A percentile compares a stretch with the other conserved stretches of the same genome.
Evolutionary conservation across 2,888 invertebrate genomes (phyloP).

Genomic region (Drosophila meridiana): DNA sequence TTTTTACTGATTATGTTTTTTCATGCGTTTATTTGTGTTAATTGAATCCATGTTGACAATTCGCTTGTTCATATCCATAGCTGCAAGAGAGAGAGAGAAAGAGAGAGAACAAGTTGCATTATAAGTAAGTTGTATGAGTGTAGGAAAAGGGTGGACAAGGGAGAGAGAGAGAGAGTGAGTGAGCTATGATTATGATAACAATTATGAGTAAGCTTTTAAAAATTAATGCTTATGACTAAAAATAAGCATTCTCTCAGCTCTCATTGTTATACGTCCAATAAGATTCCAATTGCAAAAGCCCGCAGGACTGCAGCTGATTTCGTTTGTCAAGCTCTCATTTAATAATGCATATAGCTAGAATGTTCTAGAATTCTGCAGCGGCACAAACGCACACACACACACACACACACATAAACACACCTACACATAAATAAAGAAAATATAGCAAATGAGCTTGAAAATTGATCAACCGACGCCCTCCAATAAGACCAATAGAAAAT

Average conservation of each 20-base stretch:
- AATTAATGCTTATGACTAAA: slow-evolving; percentile 8
- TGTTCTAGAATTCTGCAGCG: slow-evolving; percentile 40
- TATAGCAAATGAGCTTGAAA: slow-evolving; percentile 34
- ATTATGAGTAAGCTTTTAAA: slow-evolving; percentile 34
- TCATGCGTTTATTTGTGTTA: slow-evolving; percentile 38
- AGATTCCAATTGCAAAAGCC: slow-evolving; percentile 42
- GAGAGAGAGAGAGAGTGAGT: slow-evolving; percentile 2
- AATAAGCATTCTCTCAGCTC: slow-evolving; percentile 4
- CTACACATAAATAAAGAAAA: slow-evolving; percentile 9
- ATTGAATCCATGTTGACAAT: slow-evolving; percentile 49
- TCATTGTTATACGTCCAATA: slow-evolving; percentile 52
- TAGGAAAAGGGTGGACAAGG: not conserved
- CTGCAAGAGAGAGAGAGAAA: slow-evolving; percentile 40
- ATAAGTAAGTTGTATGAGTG: slow-evolving; percentile 16
- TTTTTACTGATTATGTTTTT: slow-evolving; percentile 46
- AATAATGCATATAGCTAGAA: slow-evolving; percentile 33
- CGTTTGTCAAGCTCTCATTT: slow-evolving; percentile 48
- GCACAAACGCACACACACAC: not conserved
- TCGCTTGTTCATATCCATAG: slow-evolving; percentile 53
- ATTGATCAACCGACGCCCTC: slow-evolving; percentile 36
- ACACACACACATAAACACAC: not conserved
- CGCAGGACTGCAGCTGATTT: slow-evolving; percentile 38
- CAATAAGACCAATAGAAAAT: slow-evolving; percentile 16
- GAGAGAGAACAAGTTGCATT: slow-evolving; percentile 17
- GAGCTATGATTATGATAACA: slow-evolving; percentile 5